Evolutionary conservation across 2,888 invertebrate species (phyloP), one percentile per base, ranked within the genome.

Genomic region (Microchrysa polita): DNA sequence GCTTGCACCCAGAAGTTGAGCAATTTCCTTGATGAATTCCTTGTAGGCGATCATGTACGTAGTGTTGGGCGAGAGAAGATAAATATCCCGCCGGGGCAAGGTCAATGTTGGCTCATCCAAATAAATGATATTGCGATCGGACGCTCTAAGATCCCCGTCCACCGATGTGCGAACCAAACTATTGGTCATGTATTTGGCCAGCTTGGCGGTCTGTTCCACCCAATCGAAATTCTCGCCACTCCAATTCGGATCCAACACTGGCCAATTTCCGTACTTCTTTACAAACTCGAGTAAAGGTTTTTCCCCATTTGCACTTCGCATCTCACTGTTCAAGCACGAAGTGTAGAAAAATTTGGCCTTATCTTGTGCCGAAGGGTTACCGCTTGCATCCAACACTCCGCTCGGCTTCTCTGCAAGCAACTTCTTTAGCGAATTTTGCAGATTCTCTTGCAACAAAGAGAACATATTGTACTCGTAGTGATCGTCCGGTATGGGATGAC

Each of bases 101-200:
- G 93, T 82, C 82, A 89, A 90, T 1, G 60, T 63, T 34, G 61
- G 60, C n/a, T 73, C 61, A 22, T 73, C 72, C 80, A 96, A 89
- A 88, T 94, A 87, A 76, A 96, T 91, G 2, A 95, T 90, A 83
- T 94, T 93, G 79, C 91, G 89, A 79, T 93, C 91, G 4, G 95
- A 94, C 82, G 95, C 93, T 82, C 93, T 93, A 74, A 95, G 93
- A 82, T 96, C 95, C 0, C 95, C 93, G 23, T 93, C 93, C 59
- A 95, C 92, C 91, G 92, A 92, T 81, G 92, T 90, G 0, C 92
- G 90, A 78, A 94, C 88, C 2, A 94, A 85, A 74, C 93, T 90
- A 76, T 93, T 92, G 80, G 93, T 93, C 82, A 94, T 94, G 80
- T 90, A 92, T 27, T 92, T 85, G 74, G 92, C 86, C 16, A 93